Evolutionary conservation across 2,888 invertebrate species (phyloP), one percentile per base, ranked within the genome.

Genomic region (Neuroscelio doddi): DNA sequence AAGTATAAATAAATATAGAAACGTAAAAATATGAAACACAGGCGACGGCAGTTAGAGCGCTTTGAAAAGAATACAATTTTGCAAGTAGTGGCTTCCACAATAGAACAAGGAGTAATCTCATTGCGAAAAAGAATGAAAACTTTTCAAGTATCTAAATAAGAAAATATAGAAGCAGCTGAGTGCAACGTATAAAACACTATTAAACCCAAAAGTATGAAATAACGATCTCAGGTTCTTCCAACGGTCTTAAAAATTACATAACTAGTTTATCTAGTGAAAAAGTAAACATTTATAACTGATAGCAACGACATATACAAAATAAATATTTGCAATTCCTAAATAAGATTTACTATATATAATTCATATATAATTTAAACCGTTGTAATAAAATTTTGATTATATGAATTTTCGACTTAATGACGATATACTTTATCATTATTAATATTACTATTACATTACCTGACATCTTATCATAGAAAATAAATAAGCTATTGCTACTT

Each of bases 21-120:
- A n/a, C n/a, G n/a, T n/a, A n/a, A 12, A 36, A 44, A 30, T 21
- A 27, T 29, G 17, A 46, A 36, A 36, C 30, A 9, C 45, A 46
- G 15, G 21, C 10, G 32, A 46, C 7, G 10, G 36, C 36, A 26
- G 5, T n/a, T 41, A n/a, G n/a, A n/a, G n/a, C n/a, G n/a, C n/a
- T n/a, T n/a, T 15, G 30, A 41, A 27, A 42, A 42, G 10, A 15
- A 14, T 14, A 30, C 24, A 52, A 44, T 52, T 52, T 26, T 12
- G 10, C 39, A 17, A 10, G n/a, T 41, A 5, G 39, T 24, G 16
- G 17, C 38, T 38, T 44, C 32, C 15, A 15, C 36, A 14, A 26
- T 8, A 27, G 21, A 34, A 32, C 32, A 32, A 42, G 27, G 45
- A 45, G 45, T 42, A 58, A 58, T 45, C 45, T 39, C 34, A 32